phyloP scores from a whole-genome alignment of 2,113 vertebrate genomes.

The Fukomys damarensis region DNA sequence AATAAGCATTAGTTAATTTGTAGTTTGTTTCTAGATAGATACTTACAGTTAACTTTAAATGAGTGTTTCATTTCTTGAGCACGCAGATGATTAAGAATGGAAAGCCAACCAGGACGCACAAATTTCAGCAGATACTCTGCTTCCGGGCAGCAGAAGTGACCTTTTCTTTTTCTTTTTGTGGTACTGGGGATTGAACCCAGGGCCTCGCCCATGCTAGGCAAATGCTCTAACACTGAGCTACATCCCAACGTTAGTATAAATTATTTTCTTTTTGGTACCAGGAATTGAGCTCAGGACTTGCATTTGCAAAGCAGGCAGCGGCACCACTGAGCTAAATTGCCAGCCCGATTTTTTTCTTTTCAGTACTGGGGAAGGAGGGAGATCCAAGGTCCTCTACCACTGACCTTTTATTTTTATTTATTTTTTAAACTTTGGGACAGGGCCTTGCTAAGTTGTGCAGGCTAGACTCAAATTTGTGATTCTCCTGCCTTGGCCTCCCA shows the following conservation, averaged over 20 bases:
- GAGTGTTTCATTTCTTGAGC: background rate
- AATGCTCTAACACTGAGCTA: too few species aligned
- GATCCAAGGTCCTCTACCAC: background rate
- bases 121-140: background rate
- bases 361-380: background rate
- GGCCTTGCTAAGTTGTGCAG: background rate
- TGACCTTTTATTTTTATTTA: background rate
- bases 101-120: background rate
- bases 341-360: background rate
- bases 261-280: too few species aligned
- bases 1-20: background rate
- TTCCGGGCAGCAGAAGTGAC: background rate
- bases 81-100: background rate
- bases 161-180: background rate
- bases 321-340: background rate
- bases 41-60: constrained; percentile 39
- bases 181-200: background rate
- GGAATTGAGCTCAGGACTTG: too few species aligned
- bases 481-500: background rate
- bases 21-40: background rate
- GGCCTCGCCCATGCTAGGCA: too few species aligned
- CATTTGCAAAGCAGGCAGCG: too few species aligned
- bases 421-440: background rate
- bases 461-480: background rate
- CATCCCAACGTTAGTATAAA: too few species aligned